Base-by-base conservation (phyloP, 2,888 invertebrate genomes). In the Hypolimnas misippus region DNA sequence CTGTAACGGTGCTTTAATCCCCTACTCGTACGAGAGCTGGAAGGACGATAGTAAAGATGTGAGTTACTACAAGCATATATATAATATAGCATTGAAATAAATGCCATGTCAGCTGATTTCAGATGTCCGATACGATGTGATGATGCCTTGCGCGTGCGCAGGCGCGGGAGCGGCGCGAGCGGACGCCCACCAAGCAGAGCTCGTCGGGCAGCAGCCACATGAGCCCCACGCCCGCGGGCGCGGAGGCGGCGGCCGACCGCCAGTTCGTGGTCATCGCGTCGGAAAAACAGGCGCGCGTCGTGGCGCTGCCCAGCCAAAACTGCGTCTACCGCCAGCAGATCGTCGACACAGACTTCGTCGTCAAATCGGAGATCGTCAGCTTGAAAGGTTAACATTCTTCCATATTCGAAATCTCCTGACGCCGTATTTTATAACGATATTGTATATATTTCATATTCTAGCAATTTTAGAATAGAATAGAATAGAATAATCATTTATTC, bases 211-310 rank as follows among this genome's bases (percentile, higher is more conserved):
- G 93, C 79, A 94, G 93, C 82, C 94, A 96, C 76, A 96, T 96
- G 94, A 96, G 96, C 80, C 97, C 97, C 35, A 96, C 96, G 69
- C 93, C 95, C 70, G 87, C 92, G 82, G 77, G 78, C 73, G 78
- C 78, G 65, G 78, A 71, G 76, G 86, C 74, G 70, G 65, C 93
- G 87, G 94, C 94, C 76, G 98, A 98, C 91, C 93, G 97, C 70
- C 98, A 98, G 94, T 98, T 97, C 90, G 97, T 97, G 70, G 97
- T 98, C 57, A 95, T 99, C 74, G 96, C 97, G 69, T 98, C 98
- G 64, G 98, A 99, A 92, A 98, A 98, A 91, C 97, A 98, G 93
- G 98, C 97, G 67, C 94, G 97, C 76, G 97, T 98, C 69, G 96
- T 98, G 70, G 97, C 98, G 71, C 94, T 98, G 82, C 98, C 98